phyloP scores from a whole-genome alignment of 1,140 invertebrate genomes.

The Apocrypta bakeri region DNA sequence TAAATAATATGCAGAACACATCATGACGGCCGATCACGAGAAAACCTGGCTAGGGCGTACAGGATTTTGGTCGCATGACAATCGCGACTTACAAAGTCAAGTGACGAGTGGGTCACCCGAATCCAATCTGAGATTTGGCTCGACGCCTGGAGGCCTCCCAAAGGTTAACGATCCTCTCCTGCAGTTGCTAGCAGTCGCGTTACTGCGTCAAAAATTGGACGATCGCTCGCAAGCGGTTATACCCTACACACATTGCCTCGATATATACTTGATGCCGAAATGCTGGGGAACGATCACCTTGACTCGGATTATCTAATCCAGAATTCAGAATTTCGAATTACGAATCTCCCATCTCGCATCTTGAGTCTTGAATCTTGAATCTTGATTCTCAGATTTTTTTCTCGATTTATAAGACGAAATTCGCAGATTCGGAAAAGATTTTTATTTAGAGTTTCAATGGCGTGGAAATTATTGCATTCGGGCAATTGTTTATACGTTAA shows the following conservation, averaged over 20 bases:
- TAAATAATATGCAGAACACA: background rate
- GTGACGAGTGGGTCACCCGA: conserved; percentile 62
- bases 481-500: too few relatives aligned
- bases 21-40: background rate
- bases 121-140: conserved; percentile 66
- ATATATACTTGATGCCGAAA: background rate
- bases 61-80: conserved; percentile 54
- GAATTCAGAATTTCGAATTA: too few relatives aligned
- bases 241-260: background rate
- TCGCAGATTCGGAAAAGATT: too few relatives aligned
- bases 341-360: too few relatives aligned
- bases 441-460: too few relatives aligned
- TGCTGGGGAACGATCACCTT: conserved; percentile 40
- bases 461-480: too few relatives aligned
- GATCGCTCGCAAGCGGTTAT: conserved; percentile 4
- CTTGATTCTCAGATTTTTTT: too few relatives aligned
- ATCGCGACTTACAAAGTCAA: conserved; percentile 55
- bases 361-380: too few relatives aligned
- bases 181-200: background rate
- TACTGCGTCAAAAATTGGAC: conserved; percentile 47
- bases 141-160: conserved; percentile 59
- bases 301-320: conserved; percentile 41
- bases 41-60: background rate
- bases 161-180: conserved; percentile 67
- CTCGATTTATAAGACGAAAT: too few relatives aligned